These are phyloP conservation scores for Elysia crispata DNA, from an alignment of 2,888 invertebrate genomes.

Conservation along the genomic window DNA sequence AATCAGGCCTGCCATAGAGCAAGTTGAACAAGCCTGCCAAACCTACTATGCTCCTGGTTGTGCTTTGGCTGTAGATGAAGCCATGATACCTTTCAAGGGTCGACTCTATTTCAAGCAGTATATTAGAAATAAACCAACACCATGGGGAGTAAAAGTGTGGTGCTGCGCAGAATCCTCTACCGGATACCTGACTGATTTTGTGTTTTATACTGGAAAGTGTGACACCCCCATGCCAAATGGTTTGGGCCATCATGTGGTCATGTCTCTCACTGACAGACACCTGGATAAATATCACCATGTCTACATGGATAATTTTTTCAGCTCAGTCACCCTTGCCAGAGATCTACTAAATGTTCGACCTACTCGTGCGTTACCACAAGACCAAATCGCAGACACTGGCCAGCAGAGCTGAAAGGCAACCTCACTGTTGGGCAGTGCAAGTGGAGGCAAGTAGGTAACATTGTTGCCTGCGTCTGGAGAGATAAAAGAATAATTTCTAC, in stretches of 20 bases:
- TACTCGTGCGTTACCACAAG: slow-evolving; percentile 9
- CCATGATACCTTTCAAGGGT: slow-evolving; percentile 31
- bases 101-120: slow-evolving; percentile 13
- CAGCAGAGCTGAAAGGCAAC: background rate
- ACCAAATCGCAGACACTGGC: slow-evolving; percentile 10
- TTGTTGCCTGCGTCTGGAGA: background rate
- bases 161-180: slow-evolving; percentile 2
- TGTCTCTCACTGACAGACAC: background rate
- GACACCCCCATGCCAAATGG: background rate
- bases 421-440: background rate
- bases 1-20: slow-evolving; percentile 13
- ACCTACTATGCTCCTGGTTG: slow-evolving; percentile 1
- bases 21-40: background rate
- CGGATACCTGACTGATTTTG: slow-evolving; percentile 22
- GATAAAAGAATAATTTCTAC: background rate
- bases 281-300: background rate
- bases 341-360: background rate
- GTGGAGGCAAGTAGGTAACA: background rate
- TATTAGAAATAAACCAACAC: too few relatives aligned
- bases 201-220: slow-evolving; percentile 30
- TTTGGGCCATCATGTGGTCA: background rate
- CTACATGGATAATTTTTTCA: background rate
- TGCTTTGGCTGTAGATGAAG: slow-evolving; percentile 17
- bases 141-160: slow-evolving; percentile 33
- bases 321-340: slow-evolving; percentile 5